A percentile compares a stretch with the other conserved stretches of the same genome.
Conservation (phyloP, 2,797 vertebrate genomes). For the Aulostomus chinensis region DNA sequence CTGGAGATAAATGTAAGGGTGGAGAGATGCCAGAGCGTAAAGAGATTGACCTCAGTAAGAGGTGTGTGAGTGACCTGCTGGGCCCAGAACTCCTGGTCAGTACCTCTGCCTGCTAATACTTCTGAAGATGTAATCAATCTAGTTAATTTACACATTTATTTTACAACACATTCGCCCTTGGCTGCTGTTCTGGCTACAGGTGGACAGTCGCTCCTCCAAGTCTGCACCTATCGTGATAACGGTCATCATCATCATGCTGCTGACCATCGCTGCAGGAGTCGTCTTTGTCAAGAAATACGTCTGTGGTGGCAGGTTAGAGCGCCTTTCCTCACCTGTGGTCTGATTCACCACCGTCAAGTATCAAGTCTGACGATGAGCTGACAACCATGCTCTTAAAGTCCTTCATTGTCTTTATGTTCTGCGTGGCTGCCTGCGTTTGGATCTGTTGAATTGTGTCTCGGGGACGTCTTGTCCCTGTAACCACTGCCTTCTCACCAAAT, state of each 20-base stretch:
- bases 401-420: neutral
- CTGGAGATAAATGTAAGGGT: conserved; percentile 90
- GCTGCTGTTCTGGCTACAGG: conserved; percentile 48
- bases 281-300: conserved; percentile 92
- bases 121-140: neutral
- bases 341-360: neutral
- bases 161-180: neutral
- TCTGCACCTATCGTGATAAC: conserved; percentile 81
- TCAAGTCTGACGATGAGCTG: no score
- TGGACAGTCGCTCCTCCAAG: conserved; percentile 65
- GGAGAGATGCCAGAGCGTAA: conserved; percentile 81
- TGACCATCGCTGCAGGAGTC: conserved; percentile 77
- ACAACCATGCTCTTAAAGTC: no score
- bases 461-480: no score
- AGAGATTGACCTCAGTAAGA: conserved; percentile 87
- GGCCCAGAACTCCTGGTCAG: conserved; percentile 74
- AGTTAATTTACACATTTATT: no score
- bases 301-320: conserved; percentile 91
- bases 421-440: no score
- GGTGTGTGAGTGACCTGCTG: conserved; percentile 88
- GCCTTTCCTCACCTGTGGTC: neutral
- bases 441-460: no score
- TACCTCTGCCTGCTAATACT: neutral
- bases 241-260: conserved; percentile 82
- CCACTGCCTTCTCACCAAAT: no score